phyloP scores from a whole-genome alignment of 92 coral and sea anemone genomes.

The Parazoanthus swiftii region DNA sequence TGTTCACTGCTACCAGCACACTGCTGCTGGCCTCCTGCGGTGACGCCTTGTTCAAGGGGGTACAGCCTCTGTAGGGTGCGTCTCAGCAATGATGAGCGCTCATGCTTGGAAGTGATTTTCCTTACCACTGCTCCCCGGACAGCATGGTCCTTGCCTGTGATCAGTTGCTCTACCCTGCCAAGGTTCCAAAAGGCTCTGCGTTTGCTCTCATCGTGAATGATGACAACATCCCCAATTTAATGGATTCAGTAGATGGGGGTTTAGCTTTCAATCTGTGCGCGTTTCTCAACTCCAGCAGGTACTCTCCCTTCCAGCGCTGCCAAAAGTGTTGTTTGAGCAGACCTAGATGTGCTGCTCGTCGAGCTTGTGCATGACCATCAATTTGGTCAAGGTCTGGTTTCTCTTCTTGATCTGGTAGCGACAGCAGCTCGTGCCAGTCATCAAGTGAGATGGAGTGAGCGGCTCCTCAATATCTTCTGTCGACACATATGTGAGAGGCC shows the following conservation, averaged over 20 bases:
- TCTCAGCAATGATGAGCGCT: neutral
- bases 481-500: too few relatives aligned
- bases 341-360: neutral
- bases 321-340: slow-evolving; percentile 17
- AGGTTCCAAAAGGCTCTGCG: neutral
- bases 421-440: neutral
- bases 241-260: neutral
- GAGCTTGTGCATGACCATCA: too few relatives aligned
- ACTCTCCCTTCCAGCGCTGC: slow-evolving; percentile 33
- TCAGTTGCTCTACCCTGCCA: neutral
- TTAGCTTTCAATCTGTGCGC: neutral
- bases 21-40: too few relatives aligned
- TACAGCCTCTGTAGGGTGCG: too few relatives aligned
- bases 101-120: neutral
- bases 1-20: too few relatives aligned
- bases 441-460: neutral
- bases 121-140: slow-evolving; percentile 21
- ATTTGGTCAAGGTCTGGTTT: too few relatives aligned
- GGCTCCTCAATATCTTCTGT: neutral
- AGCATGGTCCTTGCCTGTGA: slow-evolving; percentile 11
- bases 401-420: neutral
- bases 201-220: neutral
- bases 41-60: too few relatives aligned
- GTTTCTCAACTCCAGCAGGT: slow-evolving; percentile 3
- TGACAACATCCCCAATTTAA: neutral